phyloP scores from a whole-genome alignment of 2,797 vertebrate species.

The Molothrus aeneus region DNA sequence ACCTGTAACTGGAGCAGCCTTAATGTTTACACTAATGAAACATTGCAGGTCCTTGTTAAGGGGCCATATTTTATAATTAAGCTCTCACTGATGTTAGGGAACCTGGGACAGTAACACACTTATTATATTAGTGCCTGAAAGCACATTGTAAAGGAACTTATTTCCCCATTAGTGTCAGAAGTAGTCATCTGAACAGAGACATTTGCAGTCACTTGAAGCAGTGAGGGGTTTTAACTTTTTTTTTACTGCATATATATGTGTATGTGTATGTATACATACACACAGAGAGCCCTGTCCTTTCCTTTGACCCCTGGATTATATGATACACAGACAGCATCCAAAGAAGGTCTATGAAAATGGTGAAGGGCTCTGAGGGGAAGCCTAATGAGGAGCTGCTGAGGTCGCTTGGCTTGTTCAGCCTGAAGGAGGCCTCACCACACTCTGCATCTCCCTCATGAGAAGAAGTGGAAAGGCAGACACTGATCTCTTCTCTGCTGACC shows the following conservation, averaged over 20 bases:
- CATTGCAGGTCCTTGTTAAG: not conserved
- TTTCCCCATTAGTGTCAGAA: slow-evolving; percentile 8
- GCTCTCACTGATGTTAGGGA: not conserved
- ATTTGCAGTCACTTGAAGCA: not conserved
- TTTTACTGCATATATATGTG: not conserved
- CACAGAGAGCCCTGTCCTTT: not conserved
- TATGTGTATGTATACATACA: not conserved
- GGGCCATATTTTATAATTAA: slow-evolving; percentile 27
- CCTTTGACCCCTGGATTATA: not conserved
- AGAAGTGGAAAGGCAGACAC: not conserved
- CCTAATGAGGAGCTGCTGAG: not conserved
- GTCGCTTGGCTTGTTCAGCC: not conserved
- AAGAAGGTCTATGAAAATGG: not conserved
- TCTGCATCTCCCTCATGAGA: not conserved
- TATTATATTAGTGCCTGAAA: slow-evolving; percentile 1
- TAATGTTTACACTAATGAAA: not conserved
- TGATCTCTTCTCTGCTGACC: not conserved
- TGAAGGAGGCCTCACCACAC: not conserved
- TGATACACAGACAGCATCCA: not conserved
- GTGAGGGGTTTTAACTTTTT: no score
- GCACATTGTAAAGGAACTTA: not conserved
- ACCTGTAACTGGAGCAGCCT: not conserved
- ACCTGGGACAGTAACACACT: not conserved
- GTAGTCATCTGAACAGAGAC: not conserved
- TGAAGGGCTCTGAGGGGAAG: not conserved